Evolutionary conservation across 2,888 invertebrate genomes (phyloP).

Genomic region (Megamerina dolium): DNA sequence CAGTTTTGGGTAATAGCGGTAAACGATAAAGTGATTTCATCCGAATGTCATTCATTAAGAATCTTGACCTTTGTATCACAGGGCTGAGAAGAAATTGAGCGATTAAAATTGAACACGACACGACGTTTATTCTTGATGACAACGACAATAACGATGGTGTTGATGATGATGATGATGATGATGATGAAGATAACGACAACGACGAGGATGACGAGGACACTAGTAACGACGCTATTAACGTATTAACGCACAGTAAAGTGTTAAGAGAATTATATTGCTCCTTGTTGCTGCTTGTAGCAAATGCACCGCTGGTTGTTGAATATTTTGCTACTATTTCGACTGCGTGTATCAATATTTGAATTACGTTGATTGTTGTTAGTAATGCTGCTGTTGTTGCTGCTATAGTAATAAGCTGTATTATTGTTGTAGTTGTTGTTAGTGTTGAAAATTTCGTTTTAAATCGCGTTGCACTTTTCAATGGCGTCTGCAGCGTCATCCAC

Average conservation of each 20-base stretch:
- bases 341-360: conserved; percentile 5
- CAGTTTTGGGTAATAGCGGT: conserved; percentile 17
- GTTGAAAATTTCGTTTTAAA: conserved; percentile 14
- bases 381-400: conserved; percentile 6
- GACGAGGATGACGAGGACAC: conserved; percentile 4
- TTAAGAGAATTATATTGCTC: conserved; percentile 12
- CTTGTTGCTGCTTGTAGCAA: conserved; percentile 7
- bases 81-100: conserved; percentile 28
- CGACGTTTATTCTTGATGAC: no score
- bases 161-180: no score
- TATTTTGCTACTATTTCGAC: conserved; percentile 6
- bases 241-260: conserved; percentile 15
- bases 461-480: conserved; percentile 19
- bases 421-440: conserved; percentile 19
- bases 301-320: conserved; percentile 17
- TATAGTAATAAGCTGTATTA: conserved; percentile 15
- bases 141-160: conserved; percentile 7
- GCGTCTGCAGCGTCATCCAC: conserved; percentile 28
- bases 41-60: conserved; percentile 50
- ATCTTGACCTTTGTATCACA: conserved; percentile 40
- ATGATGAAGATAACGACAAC: conserved; percentile 10
- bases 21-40: conserved; percentile 38
- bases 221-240: background rate
- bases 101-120: conserved; percentile 11
- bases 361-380: conserved; percentile 9